Percentiles rank a stretch among this genome's conserved stretches.
These are phyloP conservation scores for Antennarius maculatus DNA, from an alignment of 2,797 vertebrate species.

Conservation along the genomic window DNA sequence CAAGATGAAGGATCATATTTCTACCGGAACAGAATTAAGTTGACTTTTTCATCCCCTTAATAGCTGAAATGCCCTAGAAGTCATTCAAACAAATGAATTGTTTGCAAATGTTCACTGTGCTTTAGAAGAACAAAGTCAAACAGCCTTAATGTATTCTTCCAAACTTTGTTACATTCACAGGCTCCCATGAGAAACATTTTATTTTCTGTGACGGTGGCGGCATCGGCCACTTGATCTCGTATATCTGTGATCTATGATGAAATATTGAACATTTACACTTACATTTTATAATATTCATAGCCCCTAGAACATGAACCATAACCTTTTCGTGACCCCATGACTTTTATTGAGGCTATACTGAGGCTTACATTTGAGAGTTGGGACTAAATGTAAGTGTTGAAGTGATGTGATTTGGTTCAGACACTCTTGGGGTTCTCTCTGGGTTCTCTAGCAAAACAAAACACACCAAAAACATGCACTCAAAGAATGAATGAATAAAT, in stretches of 20 bases:
- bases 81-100: constrained; percentile 25
- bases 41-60: constrained; percentile 32
- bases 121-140: constrained; percentile 19
- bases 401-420: too few species aligned
- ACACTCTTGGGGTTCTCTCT: too few species aligned
- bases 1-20: constrained; percentile 65
- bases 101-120: constrained; percentile 25
- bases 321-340: too few species aligned
- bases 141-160: background rate
- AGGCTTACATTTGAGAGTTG: too few species aligned
- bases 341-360: too few species aligned
- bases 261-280: background rate
- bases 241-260: background rate
- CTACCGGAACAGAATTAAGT: constrained; percentile 45
- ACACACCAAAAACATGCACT: too few species aligned
- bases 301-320: background rate
- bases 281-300: background rate
- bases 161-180: constrained; percentile 17
- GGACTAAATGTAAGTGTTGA: too few species aligned
- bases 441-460: too few species aligned
- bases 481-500: too few species aligned
- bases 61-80: constrained; percentile 15
- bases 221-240: background rate
- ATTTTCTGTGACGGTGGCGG: background rate
- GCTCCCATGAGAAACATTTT: background rate